These are phyloP conservation scores for Arothron firmamentum DNA, from an alignment of 2,113 vertebrate genomes.

Conservation along the genomic window DNA sequence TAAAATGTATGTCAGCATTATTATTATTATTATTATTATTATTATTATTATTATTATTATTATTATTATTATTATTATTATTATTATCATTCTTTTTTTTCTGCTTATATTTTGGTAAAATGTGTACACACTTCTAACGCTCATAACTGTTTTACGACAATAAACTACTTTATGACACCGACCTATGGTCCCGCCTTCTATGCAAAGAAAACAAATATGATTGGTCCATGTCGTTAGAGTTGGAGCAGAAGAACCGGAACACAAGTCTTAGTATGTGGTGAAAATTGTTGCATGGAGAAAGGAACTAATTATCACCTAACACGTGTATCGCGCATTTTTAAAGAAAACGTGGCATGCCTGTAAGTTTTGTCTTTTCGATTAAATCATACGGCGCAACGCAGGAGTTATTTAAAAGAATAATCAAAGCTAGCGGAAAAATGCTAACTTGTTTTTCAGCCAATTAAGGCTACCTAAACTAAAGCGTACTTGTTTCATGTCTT, in stretches of 20 bases:
- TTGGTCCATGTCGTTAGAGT: slow-evolving; percentile 41
- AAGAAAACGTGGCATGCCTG: slow-evolving; percentile 24
- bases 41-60: no score
- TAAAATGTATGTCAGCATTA: not conserved
- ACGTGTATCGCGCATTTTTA: not conserved
- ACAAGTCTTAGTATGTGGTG: slow-evolving; percentile 1
- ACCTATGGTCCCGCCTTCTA: slow-evolving; percentile 11
- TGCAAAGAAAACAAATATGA: not conserved
- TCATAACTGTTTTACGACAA: slow-evolving; percentile 27
- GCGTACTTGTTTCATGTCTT: not conserved
- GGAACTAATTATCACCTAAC: slow-evolving; percentile 20
- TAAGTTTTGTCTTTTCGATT: slow-evolving; percentile 44
- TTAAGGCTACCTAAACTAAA: slow-evolving; percentile 15
- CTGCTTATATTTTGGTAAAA: no score
- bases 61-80: no score
- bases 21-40: not conserved
- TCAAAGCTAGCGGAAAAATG: slow-evolving; percentile 22
- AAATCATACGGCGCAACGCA: not conserved
- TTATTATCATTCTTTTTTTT: no score
- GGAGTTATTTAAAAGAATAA: slow-evolving; percentile 4
- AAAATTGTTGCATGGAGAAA: not conserved
- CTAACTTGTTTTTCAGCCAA: slow-evolving; percentile 23
- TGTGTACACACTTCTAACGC: no score
- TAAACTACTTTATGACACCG: slow-evolving; percentile 36
- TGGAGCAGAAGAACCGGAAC: slow-evolving; percentile 10